Conservation (phyloP, 1,140 invertebrate species). For the Drosophila arizonae region DNA sequence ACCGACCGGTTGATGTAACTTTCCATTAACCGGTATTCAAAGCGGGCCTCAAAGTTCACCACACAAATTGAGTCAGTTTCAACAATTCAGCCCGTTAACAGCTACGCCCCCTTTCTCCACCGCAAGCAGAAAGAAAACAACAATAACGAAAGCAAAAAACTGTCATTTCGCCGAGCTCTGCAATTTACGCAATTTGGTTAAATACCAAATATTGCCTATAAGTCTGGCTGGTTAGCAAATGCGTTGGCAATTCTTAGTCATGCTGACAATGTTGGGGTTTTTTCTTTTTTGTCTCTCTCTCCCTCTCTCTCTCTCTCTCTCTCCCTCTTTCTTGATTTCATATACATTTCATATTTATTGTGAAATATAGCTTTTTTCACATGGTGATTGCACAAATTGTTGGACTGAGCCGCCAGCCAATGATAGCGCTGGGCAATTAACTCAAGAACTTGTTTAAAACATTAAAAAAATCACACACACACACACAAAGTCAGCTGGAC, state of each 20-base stretch:
- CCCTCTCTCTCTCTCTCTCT: too few species aligned
- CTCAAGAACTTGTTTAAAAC: slow-evolving; percentile 45
- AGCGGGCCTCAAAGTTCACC: slow-evolving; percentile 14
- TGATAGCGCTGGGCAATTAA: not conserved
- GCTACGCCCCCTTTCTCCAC: slow-evolving; percentile 32
- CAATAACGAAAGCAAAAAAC: not conserved
- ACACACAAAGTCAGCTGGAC: not conserved
- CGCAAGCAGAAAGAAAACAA: slow-evolving; percentile 5
- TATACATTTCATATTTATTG: slow-evolving; percentile 30
- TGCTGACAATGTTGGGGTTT: slow-evolving; percentile 45
- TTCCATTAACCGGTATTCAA: slow-evolving; percentile 43
- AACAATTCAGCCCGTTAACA: slow-evolving; percentile 12
- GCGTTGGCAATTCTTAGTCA: slow-evolving; percentile 53
- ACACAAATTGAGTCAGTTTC: slow-evolving; percentile 29
- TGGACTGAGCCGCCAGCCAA: slow-evolving; percentile 26
- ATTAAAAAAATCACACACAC: not conserved
- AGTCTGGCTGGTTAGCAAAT: slow-evolving; percentile 14
- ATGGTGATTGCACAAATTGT: slow-evolving; percentile 37
- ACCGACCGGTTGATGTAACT: slow-evolving; percentile 39
- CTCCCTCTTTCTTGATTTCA: not conserved
- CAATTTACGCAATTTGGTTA: slow-evolving; percentile 27
- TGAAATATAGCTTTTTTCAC: slow-evolving; percentile 51
- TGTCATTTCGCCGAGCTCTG: slow-evolving; percentile 30
- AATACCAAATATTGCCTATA: slow-evolving; percentile 14
- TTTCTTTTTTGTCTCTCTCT: not conserved